phyloP scores from a whole-genome alignment of 2,797 vertebrate genomes.

The Hippoglossus hippoglossus region DNA sequence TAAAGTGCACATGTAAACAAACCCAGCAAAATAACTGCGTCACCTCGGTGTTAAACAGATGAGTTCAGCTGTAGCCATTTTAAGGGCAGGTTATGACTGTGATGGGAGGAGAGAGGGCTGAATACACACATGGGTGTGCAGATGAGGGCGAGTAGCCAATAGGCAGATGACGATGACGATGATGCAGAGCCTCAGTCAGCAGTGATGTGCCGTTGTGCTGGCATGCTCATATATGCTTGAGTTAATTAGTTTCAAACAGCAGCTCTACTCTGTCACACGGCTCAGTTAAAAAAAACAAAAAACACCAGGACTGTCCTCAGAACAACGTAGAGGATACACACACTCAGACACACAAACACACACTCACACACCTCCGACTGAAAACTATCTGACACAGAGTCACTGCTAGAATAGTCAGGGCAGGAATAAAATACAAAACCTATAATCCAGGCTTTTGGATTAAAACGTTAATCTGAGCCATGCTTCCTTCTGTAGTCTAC shows the following conservation, averaged over 20 bases:
- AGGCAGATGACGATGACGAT: conserved; percentile 68
- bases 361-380: conserved; percentile 51
- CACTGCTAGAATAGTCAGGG: conserved; percentile 62
- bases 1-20: conserved; percentile 14
- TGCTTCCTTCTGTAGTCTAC: conserved; percentile 73
- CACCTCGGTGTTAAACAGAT: conserved; percentile 38
- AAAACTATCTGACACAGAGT: conserved; percentile 59
- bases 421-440: conserved; percentile 82
- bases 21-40: conserved; percentile 3
- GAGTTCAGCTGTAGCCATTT: conserved; percentile 44
- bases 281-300: conserved; percentile 11
- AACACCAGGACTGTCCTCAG: conserved; percentile 36
- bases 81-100: conserved; percentile 38
- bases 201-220: conserved; percentile 73
- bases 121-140: conserved; percentile 38
- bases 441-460: conserved; percentile 84
- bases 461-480: conserved; percentile 84
- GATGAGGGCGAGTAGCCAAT: conserved; percentile 66
- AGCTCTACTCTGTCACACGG: conserved; percentile 43
- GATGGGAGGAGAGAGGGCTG: conserved; percentile 39
- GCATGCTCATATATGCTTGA: conserved; percentile 71
- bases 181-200: conserved; percentile 65
- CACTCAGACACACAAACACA: conserved; percentile 10
- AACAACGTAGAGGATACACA: conserved; percentile 31
- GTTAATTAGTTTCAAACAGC: conserved; percentile 76